phyloP scores from a whole-genome alignment of 1,140 invertebrate species.

The Ptiloglossa arizonensis region DNA sequence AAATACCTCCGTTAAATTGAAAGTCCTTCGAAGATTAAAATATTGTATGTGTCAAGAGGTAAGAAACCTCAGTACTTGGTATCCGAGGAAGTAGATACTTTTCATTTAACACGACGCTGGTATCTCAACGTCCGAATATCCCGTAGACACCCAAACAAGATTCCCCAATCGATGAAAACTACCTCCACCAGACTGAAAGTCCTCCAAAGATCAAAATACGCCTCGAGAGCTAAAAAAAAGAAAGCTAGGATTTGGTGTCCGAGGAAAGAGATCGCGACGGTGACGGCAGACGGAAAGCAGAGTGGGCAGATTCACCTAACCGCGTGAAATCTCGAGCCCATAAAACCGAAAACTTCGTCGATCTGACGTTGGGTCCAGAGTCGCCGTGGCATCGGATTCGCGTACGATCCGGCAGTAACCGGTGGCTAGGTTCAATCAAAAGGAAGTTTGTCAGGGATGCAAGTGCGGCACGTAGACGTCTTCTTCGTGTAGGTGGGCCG shows the following conservation, averaged over 20 bases:
- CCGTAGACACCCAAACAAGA: no score
- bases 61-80: no score
- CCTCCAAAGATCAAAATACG: no score
- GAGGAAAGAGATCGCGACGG: background rate
- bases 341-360: conserved; percentile 17
- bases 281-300: background rate
- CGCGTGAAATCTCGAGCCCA: background rate
- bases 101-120: no score
- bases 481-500: conserved; percentile 17
- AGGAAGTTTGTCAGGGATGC: conserved; percentile 38
- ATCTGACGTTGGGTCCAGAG: background rate
- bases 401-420: conserved; percentile 16
- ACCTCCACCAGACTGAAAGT: no score
- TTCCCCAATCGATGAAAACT: no score
- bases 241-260: no score
- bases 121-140: no score
- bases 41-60: no score
- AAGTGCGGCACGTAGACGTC: conserved; percentile 35
- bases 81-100: no score
- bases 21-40: no score
- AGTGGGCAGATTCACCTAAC: background rate
- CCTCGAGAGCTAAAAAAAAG: background rate
- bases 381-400: conserved; percentile 14
- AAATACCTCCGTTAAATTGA: no score
- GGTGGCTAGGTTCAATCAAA: conserved; percentile 37